These are phyloP conservation scores for Hydrotaea cyrtoneurina DNA, from an alignment of 2,888 invertebrate species.

Conservation along the genomic window DNA sequence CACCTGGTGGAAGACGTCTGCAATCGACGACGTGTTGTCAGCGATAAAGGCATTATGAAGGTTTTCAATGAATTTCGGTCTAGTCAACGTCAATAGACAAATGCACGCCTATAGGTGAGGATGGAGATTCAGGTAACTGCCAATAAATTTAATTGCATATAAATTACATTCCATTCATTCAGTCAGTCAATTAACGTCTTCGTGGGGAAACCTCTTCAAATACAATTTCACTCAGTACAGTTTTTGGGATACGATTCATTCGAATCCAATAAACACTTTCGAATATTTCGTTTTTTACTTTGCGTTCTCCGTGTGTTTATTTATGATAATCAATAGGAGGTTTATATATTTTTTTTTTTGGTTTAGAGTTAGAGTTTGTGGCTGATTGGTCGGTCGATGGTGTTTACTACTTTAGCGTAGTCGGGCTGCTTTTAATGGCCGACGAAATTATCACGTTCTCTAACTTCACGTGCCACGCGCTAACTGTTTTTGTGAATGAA, in stretches of 20 bases:
- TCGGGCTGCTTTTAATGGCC: background rate
- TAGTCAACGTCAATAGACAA: background rate
- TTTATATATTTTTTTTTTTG: constrained; percentile 10
- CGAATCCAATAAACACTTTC: background rate
- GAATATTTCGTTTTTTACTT: background rate
- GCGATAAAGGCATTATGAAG: constrained; percentile 73
- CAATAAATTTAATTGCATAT: constrained; percentile 59
- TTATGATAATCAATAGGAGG: constrained; percentile 30
- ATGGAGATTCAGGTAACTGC: background rate
- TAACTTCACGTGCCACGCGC: constrained; percentile 66
- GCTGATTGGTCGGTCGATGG: background rate
- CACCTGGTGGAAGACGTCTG: constrained; percentile 69
- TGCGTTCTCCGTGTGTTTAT: background rate
- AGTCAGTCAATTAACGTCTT: background rate
- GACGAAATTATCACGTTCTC: constrained; percentile 54
- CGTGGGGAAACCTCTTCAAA: background rate
- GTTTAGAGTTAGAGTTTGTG: constrained; percentile 13
- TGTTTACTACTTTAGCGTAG: background rate
- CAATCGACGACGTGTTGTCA: constrained; percentile 73
- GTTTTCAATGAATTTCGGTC: background rate
- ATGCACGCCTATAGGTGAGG: background rate
- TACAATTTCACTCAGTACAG: background rate
- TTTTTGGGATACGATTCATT: background rate
- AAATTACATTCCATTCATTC: constrained; percentile 44
- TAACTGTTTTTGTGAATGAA: constrained; percentile 69